Conservation (phyloP, 1,140 invertebrate genomes). For the Solen grandis region DNA sequence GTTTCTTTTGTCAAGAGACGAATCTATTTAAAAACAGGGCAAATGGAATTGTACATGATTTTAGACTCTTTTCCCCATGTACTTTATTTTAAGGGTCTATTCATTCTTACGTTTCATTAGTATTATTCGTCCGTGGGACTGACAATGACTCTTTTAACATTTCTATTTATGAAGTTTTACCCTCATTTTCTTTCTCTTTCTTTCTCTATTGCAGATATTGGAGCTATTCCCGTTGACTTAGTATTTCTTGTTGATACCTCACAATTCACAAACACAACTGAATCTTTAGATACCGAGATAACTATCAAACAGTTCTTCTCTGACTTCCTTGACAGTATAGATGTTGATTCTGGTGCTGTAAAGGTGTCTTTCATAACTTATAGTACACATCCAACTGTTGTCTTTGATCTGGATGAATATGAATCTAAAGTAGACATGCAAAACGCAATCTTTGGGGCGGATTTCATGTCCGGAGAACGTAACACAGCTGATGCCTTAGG, state of each 20-base stretch:
- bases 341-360: conserved; percentile 52
- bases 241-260: conserved; percentile 51
- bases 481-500: conserved; percentile 70
- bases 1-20: too few species aligned
- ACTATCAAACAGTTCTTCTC: conserved; percentile 27
- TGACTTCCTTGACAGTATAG: conserved; percentile 22
- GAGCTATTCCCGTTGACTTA: conserved; percentile 26
- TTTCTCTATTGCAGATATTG: conserved; percentile 50
- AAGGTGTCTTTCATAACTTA: conserved; percentile 52
- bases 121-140: too few species aligned
- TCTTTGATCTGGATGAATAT: conserved; percentile 47
- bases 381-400: conserved; percentile 46
- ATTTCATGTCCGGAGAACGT: conserved; percentile 58
- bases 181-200: too few species aligned
- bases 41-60: too few species aligned
- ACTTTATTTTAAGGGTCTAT: too few species aligned
- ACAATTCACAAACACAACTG: conserved; percentile 22
- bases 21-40: too few species aligned
- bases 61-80: too few species aligned
- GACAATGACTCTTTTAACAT: too few species aligned
- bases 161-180: too few species aligned
- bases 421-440: conserved; percentile 7
- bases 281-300: conserved; percentile 16
- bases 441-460: conserved; percentile 55
- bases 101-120: too few species aligned